phyloP scores from a whole-genome alignment of 2,888 invertebrate genomes.

The Allolobophora icterica region DNA sequence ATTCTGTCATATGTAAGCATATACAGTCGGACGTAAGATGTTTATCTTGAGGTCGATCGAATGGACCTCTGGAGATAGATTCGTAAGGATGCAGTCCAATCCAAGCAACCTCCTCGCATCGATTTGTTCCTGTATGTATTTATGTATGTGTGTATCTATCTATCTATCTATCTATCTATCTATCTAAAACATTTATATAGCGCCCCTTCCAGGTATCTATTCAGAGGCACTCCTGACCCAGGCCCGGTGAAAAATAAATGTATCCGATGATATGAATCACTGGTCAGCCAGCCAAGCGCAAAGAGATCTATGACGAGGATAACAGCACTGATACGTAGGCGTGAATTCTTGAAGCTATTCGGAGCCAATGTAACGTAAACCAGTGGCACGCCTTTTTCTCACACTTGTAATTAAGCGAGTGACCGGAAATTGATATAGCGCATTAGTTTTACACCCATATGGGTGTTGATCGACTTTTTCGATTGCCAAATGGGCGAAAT shows the following conservation, averaged over 20 bases:
- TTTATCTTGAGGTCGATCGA: not conserved
- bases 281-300: not conserved
- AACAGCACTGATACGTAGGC: not conserved
- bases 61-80: not conserved
- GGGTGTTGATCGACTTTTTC: not conserved
- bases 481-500: not conserved
- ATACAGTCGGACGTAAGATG: not conserved
- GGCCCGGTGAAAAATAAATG: too few species aligned
- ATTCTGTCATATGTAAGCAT: too few species aligned
- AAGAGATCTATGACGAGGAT: not conserved
- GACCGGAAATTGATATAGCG: not conserved
- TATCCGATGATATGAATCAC: not conserved
- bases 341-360: too few species aligned
- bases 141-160: too few species aligned
- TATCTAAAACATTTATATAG: too few species aligned
- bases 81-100: not conserved
- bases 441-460: not conserved
- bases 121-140: too few species aligned
- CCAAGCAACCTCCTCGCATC: not conserved
- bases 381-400: too few species aligned
- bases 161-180: too few species aligned
- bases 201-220: too few species aligned
- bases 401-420: too few species aligned
- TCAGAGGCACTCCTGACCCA: too few species aligned
- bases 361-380: too few species aligned